These are phyloP conservation scores for Moxostoma hubbsi DNA, from an alignment of 2,797 vertebrate species.

Conservation along the genomic window DNA sequence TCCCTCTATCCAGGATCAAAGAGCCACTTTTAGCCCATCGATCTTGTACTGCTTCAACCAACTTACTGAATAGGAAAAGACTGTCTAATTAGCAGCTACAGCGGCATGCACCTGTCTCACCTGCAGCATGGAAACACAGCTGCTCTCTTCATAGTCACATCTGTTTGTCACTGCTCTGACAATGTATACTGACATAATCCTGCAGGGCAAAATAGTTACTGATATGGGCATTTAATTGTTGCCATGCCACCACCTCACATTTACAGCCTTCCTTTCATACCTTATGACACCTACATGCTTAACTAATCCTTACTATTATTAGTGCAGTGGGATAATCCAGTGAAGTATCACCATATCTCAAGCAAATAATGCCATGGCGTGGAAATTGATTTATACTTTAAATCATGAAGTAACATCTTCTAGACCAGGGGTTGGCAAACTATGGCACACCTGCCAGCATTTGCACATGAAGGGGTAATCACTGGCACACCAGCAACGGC, in stretches of 20 bases:
- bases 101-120: conserved; percentile 54
- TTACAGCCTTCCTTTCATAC: background rate
- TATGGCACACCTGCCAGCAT: too few species aligned
- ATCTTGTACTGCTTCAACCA: conserved; percentile 23
- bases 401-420: too few species aligned
- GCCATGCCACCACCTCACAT: background rate
- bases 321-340: background rate
- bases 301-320: background rate
- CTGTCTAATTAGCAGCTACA: conserved; percentile 40
- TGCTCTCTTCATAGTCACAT: conserved; percentile 24
- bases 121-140: conserved; percentile 56
- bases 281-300: background rate
- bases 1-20: conserved; percentile 51
- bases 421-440: too few species aligned
- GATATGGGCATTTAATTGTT: conserved; percentile 41
- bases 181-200: conserved; percentile 16
- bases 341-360: background rate
- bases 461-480: too few species aligned
- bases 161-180: conserved; percentile 7
- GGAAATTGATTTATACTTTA: background rate
- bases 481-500: too few species aligned
- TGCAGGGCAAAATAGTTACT: conserved; percentile 26
- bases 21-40: conserved; percentile 38
- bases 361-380: background rate
- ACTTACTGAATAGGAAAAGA: conserved; percentile 31